Evolutionary conservation across 2,888 invertebrate genomes (phyloP).

Genomic region (Hyppa rectilinea): DNA sequence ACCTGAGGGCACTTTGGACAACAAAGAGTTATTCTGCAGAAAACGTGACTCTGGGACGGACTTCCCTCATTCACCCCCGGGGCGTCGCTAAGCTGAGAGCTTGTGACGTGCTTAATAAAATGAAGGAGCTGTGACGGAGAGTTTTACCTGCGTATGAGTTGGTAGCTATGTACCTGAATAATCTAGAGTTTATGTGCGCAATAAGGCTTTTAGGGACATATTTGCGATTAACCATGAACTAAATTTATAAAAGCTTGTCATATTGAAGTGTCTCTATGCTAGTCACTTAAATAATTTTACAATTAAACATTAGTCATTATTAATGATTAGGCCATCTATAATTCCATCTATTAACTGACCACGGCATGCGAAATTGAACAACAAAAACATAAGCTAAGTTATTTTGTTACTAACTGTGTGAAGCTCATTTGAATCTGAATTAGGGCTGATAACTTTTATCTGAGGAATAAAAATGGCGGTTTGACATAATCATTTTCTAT

Average conservation of each 20-base stretch:
- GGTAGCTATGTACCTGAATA: too few species aligned
- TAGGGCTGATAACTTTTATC: too few species aligned
- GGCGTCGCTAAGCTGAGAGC: slow-evolving; percentile 43
- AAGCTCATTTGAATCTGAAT: too few species aligned
- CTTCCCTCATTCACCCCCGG: slow-evolving; percentile 24
- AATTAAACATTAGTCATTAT: too few species aligned
- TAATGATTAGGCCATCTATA: background rate
- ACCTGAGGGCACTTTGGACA: slow-evolving; percentile 61
- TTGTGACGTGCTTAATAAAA: slow-evolving; percentile 47
- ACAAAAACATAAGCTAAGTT: too few species aligned
- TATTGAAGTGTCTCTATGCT: background rate
- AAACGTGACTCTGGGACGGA: slow-evolving; percentile 19
- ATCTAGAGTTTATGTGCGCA: too few species aligned
- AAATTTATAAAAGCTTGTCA: background rate
- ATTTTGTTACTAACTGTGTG: too few species aligned
- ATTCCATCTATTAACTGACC: background rate
- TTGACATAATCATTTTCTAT: too few species aligned
- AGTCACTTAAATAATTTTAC: background rate
- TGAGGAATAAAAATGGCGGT: too few species aligned
- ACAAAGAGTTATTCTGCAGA: slow-evolving; percentile 65
- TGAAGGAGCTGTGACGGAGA: slow-evolving; percentile 30
- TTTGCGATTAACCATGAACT: background rate
- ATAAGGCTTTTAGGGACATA: background rate
- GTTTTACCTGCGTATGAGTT: slow-evolving; percentile 29
- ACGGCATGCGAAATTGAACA: background rate